phyloP scores from a whole-genome alignment of 2,888 invertebrate genomes.

The Graphium colonna region DNA sequence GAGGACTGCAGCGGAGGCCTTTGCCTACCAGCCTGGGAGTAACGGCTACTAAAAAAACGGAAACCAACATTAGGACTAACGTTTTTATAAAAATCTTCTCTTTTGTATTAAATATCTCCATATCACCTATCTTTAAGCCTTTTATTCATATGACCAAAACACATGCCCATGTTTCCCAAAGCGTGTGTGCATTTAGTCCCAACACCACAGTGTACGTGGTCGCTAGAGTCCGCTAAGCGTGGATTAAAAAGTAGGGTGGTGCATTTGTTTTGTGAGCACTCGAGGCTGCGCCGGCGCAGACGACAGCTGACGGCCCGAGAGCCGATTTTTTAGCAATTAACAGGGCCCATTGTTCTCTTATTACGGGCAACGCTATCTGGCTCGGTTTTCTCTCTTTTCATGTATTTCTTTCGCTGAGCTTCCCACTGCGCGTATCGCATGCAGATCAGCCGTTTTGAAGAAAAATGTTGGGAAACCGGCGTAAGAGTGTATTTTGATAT shows the following conservation, averaged over 20 bases:
- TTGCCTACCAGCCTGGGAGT: too few relatives aligned
- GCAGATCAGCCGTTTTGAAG: slow-evolving; percentile 7
- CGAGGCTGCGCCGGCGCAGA: slow-evolving; percentile 57
- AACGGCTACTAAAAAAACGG: too few relatives aligned
- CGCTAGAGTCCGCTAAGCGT: slow-evolving; percentile 41
- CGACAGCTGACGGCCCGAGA: slow-evolving; percentile 62
- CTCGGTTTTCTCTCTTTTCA: slow-evolving; percentile 22
- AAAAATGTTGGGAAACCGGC: background rate
- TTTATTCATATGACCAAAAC: too few relatives aligned
- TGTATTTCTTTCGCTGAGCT: slow-evolving; percentile 1
- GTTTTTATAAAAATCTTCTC: too few relatives aligned
- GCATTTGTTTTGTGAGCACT: slow-evolving; percentile 38
- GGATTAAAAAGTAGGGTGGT: slow-evolving; percentile 65
- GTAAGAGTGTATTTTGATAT: background rate
- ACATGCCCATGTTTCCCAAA: too few relatives aligned
- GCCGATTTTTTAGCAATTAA: slow-evolving; percentile 47
- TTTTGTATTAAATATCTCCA: too few relatives aligned
- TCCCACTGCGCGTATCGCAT: slow-evolving; percentile 7
- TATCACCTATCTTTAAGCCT: too few relatives aligned
- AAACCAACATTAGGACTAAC: too few relatives aligned
- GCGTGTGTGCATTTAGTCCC: too few relatives aligned
- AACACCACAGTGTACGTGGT: slow-evolving; percentile 38
- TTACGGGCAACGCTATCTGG: slow-evolving; percentile 35
- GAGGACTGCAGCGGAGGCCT: too few relatives aligned
- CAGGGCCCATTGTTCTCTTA: slow-evolving; percentile 41